Base-by-base conservation (phyloP, 2,888 invertebrate genomes). In the Hemithea aestivaria region DNA sequence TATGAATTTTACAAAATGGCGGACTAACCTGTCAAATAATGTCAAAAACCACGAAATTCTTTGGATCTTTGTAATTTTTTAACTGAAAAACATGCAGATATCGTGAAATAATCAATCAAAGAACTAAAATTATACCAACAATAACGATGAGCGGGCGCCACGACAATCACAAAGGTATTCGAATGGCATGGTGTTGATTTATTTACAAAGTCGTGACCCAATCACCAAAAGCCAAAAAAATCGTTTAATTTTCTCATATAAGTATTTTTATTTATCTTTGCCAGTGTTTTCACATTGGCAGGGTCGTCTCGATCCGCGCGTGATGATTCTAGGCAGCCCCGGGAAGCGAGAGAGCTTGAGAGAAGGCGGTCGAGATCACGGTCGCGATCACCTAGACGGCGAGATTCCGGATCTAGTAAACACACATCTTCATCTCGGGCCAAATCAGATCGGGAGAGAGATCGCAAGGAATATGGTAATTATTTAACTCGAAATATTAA, bases 221-320 rank as follows among this genome's bases (percentile, higher is more conserved):
- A 12, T 36, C 27, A 31, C 36, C 27, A 27, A 42, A 35, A 47
- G 45, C 35, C 23, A 33, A 10, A 43, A 36, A 41, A 46, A 40
- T 48, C 48, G 27, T 44, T 4, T 39, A 49, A 53, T 51, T 54
- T 60, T 58, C 62, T 69, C 58, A 69, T 62, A 63, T 72, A 61
- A 66, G 75, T 71, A 68, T 70, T 72, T 67, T 81, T 87, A 87
- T 85, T 87, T 87, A 87, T 83, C 84, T 90, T 91, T 90, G 91
- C 91, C 91, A 91, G 91, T 91, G 91, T 91, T 91, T 91, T 91
- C 90, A 88, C 90, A 90, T 91, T 91, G 89, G 89, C 91, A 91
- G 91, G 91, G 90, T 90, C 90, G 73, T 78, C 85, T 83, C 84
- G 87, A 85, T 83, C 87, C 75, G 66, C 81, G 78, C 82, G 87